Evolutionary conservation across 2,797 vertebrate species (phyloP), one percentile per base, ranked within the genome.

Genomic region (Fistularia commersonii): DNA sequence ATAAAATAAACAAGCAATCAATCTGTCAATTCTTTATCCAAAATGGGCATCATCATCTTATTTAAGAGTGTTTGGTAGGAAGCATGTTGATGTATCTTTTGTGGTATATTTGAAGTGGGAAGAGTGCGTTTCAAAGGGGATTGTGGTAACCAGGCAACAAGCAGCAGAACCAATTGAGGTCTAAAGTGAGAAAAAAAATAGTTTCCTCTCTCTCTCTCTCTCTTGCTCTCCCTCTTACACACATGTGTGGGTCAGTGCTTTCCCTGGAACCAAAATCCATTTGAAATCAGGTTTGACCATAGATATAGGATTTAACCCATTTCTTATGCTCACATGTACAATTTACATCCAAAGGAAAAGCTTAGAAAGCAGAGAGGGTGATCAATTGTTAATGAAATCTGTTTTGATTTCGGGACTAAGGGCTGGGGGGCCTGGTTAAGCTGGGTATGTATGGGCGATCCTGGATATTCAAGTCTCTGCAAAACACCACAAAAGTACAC

Each of bases 121-220:
- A 79, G 69, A 81, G 77, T 76, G 68, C 63, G 69, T 88, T 89
- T 89, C 80, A 86, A 87, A 84, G 77, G 61, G 77, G 74, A 84
- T 76, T 84, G 82, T 32, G 61, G 90, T 92, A 88, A 87, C 90
- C 79, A 90, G 83, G 90, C 90, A 92, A 92, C 90, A 86, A 83
- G 87, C 85, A 80, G 80, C 79, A 78, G 84, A 88, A 76, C 87
- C 81, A 83, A 88, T 84, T 79, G 85, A 87, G 74, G 48, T 79
- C 76, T 81, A 69, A 82, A 82, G 67, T 64, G 57, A 45, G 41
- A 37, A 36, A 32, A 67, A 78, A 67, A 70, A 54, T 75, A 73
- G 59, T 67, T 80, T 74, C 61, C 63, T 66, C 48, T 52, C 35
- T 48, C 45, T 51, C 15, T 45, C 50, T 23, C 40, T 48, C 47